Evolutionary conservation across 2,113 vertebrate genomes (phyloP).

Genomic region (Oophaga pumilio): DNA sequence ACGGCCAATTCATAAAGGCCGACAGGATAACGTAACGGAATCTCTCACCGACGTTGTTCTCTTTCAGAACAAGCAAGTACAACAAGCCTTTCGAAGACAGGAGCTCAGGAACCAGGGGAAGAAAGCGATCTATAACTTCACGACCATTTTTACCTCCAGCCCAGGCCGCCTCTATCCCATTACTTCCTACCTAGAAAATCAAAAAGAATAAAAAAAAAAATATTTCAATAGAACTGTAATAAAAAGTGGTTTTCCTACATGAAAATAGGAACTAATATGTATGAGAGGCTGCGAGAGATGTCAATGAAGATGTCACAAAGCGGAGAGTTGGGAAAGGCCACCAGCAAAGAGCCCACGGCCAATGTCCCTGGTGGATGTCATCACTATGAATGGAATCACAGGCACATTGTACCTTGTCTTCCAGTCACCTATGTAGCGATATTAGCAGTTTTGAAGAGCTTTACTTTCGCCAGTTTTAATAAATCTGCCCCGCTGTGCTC

Average conservation of each 20-base stretch:
- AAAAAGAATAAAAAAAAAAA: neutral
- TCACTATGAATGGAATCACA: too few relatives aligned
- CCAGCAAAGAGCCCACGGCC: too few relatives aligned
- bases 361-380: too few relatives aligned
- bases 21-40: neutral
- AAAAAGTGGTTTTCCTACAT: neutral
- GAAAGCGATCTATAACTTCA: conserved; percentile 88
- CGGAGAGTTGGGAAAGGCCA: too few relatives aligned
- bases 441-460: too few relatives aligned
- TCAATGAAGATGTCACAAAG: too few relatives aligned
- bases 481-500: too few relatives aligned
- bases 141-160: conserved; percentile 87
- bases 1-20: neutral
- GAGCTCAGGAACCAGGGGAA: conserved; percentile 80
- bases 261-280: neutral
- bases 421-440: too few relatives aligned
- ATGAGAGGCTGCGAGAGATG: too few relatives aligned
- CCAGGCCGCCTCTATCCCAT: conserved; percentile 88
- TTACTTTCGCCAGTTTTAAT: too few relatives aligned
- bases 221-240: neutral
- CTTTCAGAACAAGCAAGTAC: conserved; percentile 85
- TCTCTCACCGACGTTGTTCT: conserved; percentile 88
- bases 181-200: conserved; percentile 77
- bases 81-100: conserved; percentile 85
- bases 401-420: too few relatives aligned